Evolutionary conservation across 2,888 invertebrate species (phyloP).

Genomic region (Netelia virgata): DNA sequence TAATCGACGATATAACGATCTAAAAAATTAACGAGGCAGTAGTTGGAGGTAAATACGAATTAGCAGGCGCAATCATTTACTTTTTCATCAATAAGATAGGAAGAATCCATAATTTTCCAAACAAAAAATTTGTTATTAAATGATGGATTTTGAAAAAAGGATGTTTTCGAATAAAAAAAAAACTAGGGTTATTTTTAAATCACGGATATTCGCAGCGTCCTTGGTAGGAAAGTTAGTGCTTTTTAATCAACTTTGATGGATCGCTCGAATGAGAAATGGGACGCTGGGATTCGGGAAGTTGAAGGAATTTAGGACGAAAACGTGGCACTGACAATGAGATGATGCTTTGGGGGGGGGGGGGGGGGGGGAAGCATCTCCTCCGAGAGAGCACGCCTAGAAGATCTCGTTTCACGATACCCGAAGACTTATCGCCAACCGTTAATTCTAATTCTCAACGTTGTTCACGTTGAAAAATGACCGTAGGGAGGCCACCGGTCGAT

Average conservation of each 20-base stretch:
- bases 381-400: neutral
- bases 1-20: neutral
- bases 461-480: constrained; percentile 52
- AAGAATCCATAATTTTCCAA: too few relatives aligned
- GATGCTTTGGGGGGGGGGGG: too few relatives aligned
- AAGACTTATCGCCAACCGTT: constrained; percentile 31
- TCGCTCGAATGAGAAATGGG: neutral
- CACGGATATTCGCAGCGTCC: too few relatives aligned
- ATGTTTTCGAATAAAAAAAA: neutral
- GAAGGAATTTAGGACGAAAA: neutral
- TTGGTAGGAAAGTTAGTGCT: too few relatives aligned
- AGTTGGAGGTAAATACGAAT: neutral
- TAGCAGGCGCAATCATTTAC: neutral
- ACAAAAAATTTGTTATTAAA: too few relatives aligned
- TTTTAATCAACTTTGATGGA: too few relatives aligned
- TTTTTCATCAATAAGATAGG: neutral
- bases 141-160: too few relatives aligned
- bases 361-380: neutral
- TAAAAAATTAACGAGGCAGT: neutral
- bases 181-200: neutral
- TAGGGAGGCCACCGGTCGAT: constrained; percentile 78
- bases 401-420: neutral
- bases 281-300: neutral
- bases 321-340: neutral
- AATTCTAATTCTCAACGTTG: constrained; percentile 36